Base-by-base conservation (phyloP, 1,140 invertebrate genomes). In the Orchesella cincta region DNA sequence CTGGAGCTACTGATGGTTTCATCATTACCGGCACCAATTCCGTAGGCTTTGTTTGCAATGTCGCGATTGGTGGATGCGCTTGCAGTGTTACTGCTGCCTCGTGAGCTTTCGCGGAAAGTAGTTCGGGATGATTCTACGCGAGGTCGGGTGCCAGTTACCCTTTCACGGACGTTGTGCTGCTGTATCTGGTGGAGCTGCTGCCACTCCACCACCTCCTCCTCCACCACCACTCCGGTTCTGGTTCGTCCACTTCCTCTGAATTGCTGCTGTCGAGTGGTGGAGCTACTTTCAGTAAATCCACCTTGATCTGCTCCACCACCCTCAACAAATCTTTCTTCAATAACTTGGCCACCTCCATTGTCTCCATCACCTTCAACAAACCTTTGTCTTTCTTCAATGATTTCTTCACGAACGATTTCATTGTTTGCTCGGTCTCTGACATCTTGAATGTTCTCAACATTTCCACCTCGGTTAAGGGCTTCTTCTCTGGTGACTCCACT, bases 401-500 rank as follows among this genome's bases (percentile, higher is more conserved):
- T 23, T 33, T 67, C 62, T 33, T 67, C 62, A 14, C 62, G 62
- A 8, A 67, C 62, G 14, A 67, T 33, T 67, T 67, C 62, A 31
- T 67, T 67, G 62, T 67, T 67, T 26, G 12, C 62, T 31, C 31
- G 62, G 33, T 67, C 62, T 67, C 62, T 26, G n/a, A 67, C 62
- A 31, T 67, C 62, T 67, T 67, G 62, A 67, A 67, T 67, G 31
- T 67, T 67, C 8, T 67, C 62, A 33, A 67, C 62, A n/a, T 67
- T 67, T 2, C 62, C 62, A 33, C 31, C 31, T 2, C n/a, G 1
- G 62, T 67, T 67, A 14, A 67, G 31, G n/a, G 29, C 26, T 67
- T 67, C 62, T 31, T 67, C 62, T 67, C 62, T 26, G 23, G 62
- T 67, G 12, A 67, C 62, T 5, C 62, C 62, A n/a, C 8, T 31